These are phyloP conservation scores for Meles meles DNA, from an alignment of 2,113 vertebrate species.

Conservation along the genomic window DNA sequence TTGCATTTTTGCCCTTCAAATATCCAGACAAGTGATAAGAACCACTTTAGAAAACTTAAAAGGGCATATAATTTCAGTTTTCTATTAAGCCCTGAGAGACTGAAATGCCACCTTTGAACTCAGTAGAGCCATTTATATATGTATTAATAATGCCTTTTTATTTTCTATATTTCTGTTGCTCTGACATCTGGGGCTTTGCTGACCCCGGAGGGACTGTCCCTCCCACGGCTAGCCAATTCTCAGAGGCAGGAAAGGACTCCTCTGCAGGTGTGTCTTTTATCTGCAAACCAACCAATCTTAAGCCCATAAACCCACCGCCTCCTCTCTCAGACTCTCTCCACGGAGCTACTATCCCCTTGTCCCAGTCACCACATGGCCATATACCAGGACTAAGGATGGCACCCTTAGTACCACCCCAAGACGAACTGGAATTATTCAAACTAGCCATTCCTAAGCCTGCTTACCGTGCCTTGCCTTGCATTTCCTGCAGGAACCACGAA, in stretches of 20 bases:
- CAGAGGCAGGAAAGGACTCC: not conserved
- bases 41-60: not conserved
- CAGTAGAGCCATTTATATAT: not conserved
- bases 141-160: not conserved
- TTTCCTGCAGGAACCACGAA: not conserved
- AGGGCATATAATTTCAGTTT: not conserved
- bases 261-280: not conserved
- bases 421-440: not conserved
- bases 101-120: not conserved
- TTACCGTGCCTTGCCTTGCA: not conserved
- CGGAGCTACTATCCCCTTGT: not conserved
- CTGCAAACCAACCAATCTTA: not conserved
- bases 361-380: not conserved
- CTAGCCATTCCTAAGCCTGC: not conserved
- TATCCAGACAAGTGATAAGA: not conserved
- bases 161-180: not conserved
- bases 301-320: not conserved
- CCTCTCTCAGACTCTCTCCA: not conserved
- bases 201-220: not conserved
- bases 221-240: not conserved
- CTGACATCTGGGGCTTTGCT: not conserved
- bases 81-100: not conserved
- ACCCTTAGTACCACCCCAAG: no score
- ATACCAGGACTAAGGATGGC: not conserved
- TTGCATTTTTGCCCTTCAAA: not conserved